phyloP scores from a whole-genome alignment of 2,888 invertebrate species.

The Caenorhabditis afra region DNA sequence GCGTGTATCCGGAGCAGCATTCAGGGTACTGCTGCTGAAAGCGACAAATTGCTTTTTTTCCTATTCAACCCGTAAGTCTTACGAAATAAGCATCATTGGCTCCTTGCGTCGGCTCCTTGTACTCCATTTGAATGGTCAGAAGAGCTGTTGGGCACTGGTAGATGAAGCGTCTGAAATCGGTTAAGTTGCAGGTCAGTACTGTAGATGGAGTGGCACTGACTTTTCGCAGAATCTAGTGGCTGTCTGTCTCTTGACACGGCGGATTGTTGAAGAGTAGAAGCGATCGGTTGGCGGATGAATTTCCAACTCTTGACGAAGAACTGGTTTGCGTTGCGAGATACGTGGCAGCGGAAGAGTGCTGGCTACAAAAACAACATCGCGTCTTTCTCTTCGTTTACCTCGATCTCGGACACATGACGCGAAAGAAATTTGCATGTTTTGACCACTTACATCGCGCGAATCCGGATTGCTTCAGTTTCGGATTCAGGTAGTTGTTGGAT shows the following conservation, averaged over 20 bases:
- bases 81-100: constrained; percentile 59
- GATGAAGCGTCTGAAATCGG: constrained; percentile 73
- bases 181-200: not conserved
- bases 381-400: not conserved
- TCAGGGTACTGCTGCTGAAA: constrained; percentile 60
- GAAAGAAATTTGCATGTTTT: constrained; percentile 21
- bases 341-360: constrained; percentile 59
- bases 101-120: constrained; percentile 57
- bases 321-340: constrained; percentile 51
- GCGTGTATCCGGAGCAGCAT: constrained; percentile 72
- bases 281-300: constrained; percentile 55
- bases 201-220: not conserved
- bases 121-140: constrained; percentile 77
- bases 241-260: constrained; percentile 57
- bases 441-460: constrained; percentile 44
- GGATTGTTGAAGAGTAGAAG: constrained; percentile 14
- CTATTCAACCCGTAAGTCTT: not conserved
- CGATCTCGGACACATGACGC: constrained; percentile 15
- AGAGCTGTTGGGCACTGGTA: constrained; percentile 78
- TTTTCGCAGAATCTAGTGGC: constrained; percentile 59
- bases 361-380: constrained; percentile 31
- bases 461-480: constrained; percentile 59
- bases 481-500: constrained; percentile 63
- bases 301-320: constrained; percentile 38
- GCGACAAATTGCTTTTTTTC: not conserved